A percentile compares a stretch with the other conserved stretches of the same genome.
phyloP scores from a whole-genome alignment of 1,140 invertebrate genomes.

The Orius insidiosus region DNA sequence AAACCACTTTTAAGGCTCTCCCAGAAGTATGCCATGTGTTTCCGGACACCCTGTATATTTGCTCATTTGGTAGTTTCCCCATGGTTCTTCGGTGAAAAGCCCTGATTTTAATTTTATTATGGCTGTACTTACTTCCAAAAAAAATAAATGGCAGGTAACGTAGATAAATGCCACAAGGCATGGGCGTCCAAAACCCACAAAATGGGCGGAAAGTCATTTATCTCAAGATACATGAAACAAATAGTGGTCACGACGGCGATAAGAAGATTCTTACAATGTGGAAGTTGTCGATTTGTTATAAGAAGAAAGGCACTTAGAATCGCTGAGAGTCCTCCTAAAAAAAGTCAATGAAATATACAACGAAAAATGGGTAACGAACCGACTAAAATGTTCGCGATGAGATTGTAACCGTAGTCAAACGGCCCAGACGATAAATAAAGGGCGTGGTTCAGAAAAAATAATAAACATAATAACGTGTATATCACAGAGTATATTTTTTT shows the following conservation, averaged over 20 bases:
- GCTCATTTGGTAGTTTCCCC: too few relatives aligned
- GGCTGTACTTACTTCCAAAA: constrained; percentile 24
- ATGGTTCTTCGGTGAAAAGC: too few relatives aligned
- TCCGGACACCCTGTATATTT: too few relatives aligned
- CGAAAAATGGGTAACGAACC: constrained; percentile 45
- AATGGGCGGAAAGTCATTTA: constrained; percentile 85
- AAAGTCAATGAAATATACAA: too few relatives aligned
- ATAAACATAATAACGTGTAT: constrained; percentile 42
- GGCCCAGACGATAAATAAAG: constrained; percentile 55
- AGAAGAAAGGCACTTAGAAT: too few relatives aligned
- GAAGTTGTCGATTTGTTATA: constrained; percentile 40
- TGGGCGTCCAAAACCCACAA: constrained; percentile 81
- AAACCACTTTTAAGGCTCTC: too few relatives aligned
- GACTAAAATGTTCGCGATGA: constrained; percentile 67
- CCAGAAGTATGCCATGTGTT: too few relatives aligned
- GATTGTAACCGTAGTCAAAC: constrained; percentile 92
- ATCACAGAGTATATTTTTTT: too few relatives aligned
- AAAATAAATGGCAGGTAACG: constrained; percentile 28
- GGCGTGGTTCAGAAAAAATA: constrained; percentile 59
- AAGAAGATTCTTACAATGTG: constrained; percentile 54
- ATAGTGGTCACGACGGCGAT: constrained; percentile 48
- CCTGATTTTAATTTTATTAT: too few relatives aligned
- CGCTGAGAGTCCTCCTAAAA: too few relatives aligned
- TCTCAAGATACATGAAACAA: constrained; percentile 57
- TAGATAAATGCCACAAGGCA: constrained; percentile 89